A percentile compares a stretch with the other conserved stretches of the same genome.
These are phyloP conservation scores for Lindbergichthys nudifrons DNA, from an alignment of 2,797 vertebrate genomes.

Conservation along the genomic window DNA sequence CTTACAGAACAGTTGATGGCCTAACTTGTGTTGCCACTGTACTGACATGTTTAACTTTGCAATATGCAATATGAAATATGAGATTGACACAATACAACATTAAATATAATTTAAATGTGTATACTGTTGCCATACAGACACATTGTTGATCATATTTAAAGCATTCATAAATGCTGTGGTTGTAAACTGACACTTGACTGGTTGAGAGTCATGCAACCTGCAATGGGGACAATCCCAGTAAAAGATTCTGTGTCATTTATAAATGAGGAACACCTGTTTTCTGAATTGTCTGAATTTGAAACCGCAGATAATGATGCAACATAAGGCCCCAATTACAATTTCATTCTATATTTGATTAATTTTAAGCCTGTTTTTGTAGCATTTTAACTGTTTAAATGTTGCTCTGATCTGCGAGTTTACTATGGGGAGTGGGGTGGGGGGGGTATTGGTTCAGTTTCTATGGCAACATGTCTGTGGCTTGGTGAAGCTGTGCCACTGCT, in stretches of 20 bases:
- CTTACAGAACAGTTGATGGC: no score
- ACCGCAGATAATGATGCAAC: background rate
- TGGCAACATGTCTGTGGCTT: constrained; percentile 30
- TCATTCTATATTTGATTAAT: background rate
- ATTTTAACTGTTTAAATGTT: constrained; percentile 23
- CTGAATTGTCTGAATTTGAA: background rate
- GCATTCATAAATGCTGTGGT: no score
- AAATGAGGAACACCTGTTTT: background rate
- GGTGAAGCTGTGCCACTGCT: constrained; percentile 28
- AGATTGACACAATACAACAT: background rate
- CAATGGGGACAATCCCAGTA: no score
- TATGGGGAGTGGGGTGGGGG: background rate
- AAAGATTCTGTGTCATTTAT: background rate
- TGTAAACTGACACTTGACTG: no score
- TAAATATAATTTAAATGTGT: background rate
- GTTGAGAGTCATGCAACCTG: no score
- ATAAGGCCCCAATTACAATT: background rate
- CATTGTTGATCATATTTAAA: no score
- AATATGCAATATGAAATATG: background rate
- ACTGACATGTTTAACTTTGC: background rate
- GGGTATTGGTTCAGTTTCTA: constrained; percentile 40
- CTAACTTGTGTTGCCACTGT: background rate
- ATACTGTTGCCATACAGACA: background rate
- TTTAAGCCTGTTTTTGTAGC: background rate
- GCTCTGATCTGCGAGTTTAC: background rate